Base-by-base conservation (phyloP, 2,888 invertebrate species). In the Andrena bucephala region DNA sequence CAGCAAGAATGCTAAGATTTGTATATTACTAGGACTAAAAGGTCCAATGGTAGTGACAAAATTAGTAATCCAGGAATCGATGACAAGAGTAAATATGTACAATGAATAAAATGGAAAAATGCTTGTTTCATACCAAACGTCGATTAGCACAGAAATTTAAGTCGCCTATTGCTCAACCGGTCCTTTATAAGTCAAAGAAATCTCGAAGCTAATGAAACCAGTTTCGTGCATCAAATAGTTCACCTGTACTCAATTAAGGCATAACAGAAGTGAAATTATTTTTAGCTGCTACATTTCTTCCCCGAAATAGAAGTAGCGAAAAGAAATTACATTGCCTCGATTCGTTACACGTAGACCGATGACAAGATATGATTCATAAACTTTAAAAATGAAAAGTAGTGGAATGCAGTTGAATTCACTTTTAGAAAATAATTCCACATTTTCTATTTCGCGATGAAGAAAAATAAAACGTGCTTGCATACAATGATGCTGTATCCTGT, bases 181-280 rank as follows among this genome's bases (percentile, higher is more conserved):
- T 76, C 60, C 57, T 66, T 66, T 70, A 57, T 33, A 66, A 57
- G 68, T 57, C 20, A 70, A 75, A 73, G 66, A 70, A 59, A 75
- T 57, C 69, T 48, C 24, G 76, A 52, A 66, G 31, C 52, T 29
- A 66, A 77, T 79, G 57, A 66, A 79, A 79, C 79, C 79, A 65
- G 79, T 79, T 79, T 24, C 65, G 60, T 10, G 24, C 36, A 79
- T 76, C 70, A 60, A 76, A 76, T 59, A 59, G 27, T 70, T 59
- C 65, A 42, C 57, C 42, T 42, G 48, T 50, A n/a, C 20, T 59
- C 63, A 24, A 54, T 60, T 75, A 69, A 52, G 54, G 36, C 65
- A 13, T 69, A 69, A 60, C 65, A 60, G 20, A 27, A 24, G 31
- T 24, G 42, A 31, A 74, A 78, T 54, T 50, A 29, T 50, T 27